Evolutionary conservation across 2,113 vertebrate species (phyloP), one percentile per base, ranked within the genome.

Genomic region (Lutjanus erythropterus): DNA sequence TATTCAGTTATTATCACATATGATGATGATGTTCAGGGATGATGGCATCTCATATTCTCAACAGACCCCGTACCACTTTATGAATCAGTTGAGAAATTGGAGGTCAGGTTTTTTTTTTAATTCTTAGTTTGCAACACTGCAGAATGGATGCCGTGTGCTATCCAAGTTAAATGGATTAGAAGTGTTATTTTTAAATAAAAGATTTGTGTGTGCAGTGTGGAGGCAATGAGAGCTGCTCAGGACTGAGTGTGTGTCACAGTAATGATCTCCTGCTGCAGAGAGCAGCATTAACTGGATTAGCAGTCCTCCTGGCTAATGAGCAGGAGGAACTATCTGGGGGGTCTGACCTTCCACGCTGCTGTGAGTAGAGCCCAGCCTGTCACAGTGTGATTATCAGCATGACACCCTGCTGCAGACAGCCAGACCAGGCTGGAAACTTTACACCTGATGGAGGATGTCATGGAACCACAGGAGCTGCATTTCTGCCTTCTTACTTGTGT

Each of bases 281-380:
- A 66, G 69, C 35, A 58, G 67, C 74, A 69, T 88, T 86, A 86
- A 80, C 33, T 25, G 81, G 84, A 89, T 85, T 81, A 85, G 46
- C 37, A 27, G 52, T 60, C 33, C 37, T 55, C 1, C 11, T n/a
- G 58, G 71, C 46, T 85, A 86, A 89, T 75, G 78, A 89, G 83
- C 41, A 56, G 58, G 14, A 39, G 21, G 64, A 75, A 58, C 64
- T 50, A 25, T 67, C n/a, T 49, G 72, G 62, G 78, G 68, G 77
- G 72, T 75, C 73, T 81, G 81, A 84, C 75, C 89, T 88, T 74
- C 73, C 19, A 50, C 60, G 3, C 67, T 9, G 58, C 60, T 56
- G 80, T 71, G 58, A 64, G 47, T 39, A 67, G 9, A 41, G 23
- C 37, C 6, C 8, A 37, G 64, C 12, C 73, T 68, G 55, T 60